Evolutionary conservation across 2,888 invertebrate genomes (phyloP).

Genomic region (Chrysotoxum bicinctum): DNA sequence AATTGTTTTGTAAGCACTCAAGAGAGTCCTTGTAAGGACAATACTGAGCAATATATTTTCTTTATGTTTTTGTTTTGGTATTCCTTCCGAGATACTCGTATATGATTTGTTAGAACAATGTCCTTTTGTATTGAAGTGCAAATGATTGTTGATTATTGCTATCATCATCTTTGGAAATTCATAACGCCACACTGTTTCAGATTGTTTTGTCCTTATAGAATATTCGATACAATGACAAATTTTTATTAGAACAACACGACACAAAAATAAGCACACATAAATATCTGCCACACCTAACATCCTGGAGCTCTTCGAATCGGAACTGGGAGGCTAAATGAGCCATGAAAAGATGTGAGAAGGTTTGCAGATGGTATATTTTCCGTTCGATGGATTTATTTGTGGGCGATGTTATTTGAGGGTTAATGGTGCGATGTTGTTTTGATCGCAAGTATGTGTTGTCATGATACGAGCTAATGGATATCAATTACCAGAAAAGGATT

Average conservation of each 20-base stretch:
- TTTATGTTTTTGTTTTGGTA: slow-evolving; percentile 13
- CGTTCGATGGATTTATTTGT: slow-evolving; percentile 59
- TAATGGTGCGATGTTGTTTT: slow-evolving; percentile 66
- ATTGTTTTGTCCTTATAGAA: slow-evolving; percentile 42
- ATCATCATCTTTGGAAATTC: slow-evolving; percentile 38
- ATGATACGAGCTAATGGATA: slow-evolving; percentile 56
- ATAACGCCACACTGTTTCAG: slow-evolving; percentile 61
- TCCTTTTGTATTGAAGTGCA: slow-evolving; percentile 50
- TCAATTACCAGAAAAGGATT: slow-evolving; percentile 64
- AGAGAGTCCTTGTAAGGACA: slow-evolving; percentile 34
- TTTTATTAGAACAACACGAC: slow-evolving; percentile 52
- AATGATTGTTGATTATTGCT: slow-evolving; percentile 66
- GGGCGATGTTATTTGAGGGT: slow-evolving; percentile 57
- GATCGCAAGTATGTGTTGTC: slow-evolving; percentile 57
- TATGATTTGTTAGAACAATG: slow-evolving; percentile 56
- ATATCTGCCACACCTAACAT: slow-evolving; percentile 31
- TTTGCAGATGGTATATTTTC: slow-evolving; percentile 62
- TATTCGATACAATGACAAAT: slow-evolving; percentile 55
- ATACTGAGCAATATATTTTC: slow-evolving; percentile 13
- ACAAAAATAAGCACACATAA: neutral
- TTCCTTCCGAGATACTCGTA: neutral
- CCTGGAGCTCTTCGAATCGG: neutral
- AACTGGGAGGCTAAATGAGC: slow-evolving; percentile 56
- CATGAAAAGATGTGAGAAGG: slow-evolving; percentile 60
- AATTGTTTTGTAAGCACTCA: slow-evolving; percentile 39